phyloP scores from a whole-genome alignment of 2,113 vertebrate genomes.

The Pelusios castaneus region DNA sequence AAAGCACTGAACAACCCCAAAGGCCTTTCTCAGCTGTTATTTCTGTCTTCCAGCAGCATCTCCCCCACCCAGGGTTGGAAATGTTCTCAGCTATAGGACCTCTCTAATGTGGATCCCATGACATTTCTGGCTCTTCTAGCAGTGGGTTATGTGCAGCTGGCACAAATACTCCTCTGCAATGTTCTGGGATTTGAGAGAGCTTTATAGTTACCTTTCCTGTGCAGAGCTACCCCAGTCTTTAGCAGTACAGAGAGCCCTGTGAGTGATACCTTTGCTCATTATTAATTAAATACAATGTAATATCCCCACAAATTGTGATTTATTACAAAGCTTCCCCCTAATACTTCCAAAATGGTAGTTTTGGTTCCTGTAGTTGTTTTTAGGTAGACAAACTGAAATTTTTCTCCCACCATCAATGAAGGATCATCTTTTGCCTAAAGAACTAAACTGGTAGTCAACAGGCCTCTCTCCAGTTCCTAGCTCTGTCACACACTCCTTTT shows the following conservation, averaged over 20 bases:
- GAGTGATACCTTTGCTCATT: background rate
- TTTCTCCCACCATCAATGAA: background rate
- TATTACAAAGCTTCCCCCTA: background rate
- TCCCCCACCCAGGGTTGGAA: background rate
- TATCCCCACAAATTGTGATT: background rate
- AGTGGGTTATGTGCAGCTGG: background rate
- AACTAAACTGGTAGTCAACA: background rate
- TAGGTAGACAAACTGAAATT: background rate
- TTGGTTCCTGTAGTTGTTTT: background rate
- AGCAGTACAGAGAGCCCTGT: background rate
- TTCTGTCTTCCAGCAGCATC: background rate
- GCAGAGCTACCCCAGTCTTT: background rate
- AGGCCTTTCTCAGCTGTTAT: background rate
- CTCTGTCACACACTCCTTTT: background rate
- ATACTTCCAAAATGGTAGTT: background rate
- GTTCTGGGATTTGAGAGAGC: background rate
- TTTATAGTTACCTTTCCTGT: background rate
- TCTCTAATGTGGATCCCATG: background rate
- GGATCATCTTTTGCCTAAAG: background rate
- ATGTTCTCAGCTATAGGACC: background rate
- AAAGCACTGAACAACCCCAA: background rate
- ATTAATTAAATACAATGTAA: background rate
- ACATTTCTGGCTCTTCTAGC: background rate
- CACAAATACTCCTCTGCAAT: background rate
- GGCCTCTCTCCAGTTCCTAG: background rate